Percentiles rank a stretch among this genome's conserved stretches.
Conservation (phyloP, 2,113 vertebrate species). For the Siphamia tubifer region DNA sequence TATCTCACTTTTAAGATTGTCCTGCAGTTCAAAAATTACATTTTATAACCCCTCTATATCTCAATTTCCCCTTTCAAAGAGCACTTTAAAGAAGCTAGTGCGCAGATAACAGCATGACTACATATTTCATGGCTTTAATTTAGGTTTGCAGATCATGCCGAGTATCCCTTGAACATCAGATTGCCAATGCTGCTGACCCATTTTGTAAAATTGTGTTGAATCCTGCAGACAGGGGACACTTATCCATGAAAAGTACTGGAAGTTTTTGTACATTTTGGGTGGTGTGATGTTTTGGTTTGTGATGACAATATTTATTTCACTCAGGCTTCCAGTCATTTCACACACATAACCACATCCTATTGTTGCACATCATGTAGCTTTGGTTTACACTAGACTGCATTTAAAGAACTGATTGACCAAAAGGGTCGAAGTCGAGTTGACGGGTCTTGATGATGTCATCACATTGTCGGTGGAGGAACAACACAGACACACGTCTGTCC, state of each 20-base stretch:
- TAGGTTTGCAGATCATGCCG: constrained; percentile 31
- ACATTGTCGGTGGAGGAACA: too few relatives aligned
- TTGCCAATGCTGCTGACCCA: constrained; percentile 33
- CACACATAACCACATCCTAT: background rate
- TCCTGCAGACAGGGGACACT: constrained; percentile 11
- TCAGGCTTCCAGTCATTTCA: background rate
- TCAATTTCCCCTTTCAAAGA: constrained; percentile 42
- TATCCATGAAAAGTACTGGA: background rate
- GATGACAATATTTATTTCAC: constrained; percentile 38
- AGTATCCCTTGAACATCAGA: constrained; percentile 20
- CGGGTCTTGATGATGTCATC: too few relatives aligned
- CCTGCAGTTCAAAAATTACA: constrained; percentile 48
- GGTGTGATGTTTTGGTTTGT: constrained; percentile 43
- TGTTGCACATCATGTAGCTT: too few relatives aligned
- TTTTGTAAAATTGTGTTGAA: constrained; percentile 14
- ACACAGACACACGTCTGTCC: too few relatives aligned
- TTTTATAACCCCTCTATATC: constrained; percentile 47
- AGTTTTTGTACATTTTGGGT: constrained; percentile 39
- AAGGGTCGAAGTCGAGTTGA: too few relatives aligned
- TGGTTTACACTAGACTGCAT: too few relatives aligned
- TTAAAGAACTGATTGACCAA: too few relatives aligned
- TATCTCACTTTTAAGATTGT: constrained; percentile 57
- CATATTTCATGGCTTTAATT: constrained; percentile 48
- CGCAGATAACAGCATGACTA: constrained; percentile 40
- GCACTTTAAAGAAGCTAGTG: constrained; percentile 37